Percentiles rank a stretch among this genome's conserved stretches.
phyloP scores from a whole-genome alignment of 1,140 invertebrate species.

The Drosophila kepulauana region DNA sequence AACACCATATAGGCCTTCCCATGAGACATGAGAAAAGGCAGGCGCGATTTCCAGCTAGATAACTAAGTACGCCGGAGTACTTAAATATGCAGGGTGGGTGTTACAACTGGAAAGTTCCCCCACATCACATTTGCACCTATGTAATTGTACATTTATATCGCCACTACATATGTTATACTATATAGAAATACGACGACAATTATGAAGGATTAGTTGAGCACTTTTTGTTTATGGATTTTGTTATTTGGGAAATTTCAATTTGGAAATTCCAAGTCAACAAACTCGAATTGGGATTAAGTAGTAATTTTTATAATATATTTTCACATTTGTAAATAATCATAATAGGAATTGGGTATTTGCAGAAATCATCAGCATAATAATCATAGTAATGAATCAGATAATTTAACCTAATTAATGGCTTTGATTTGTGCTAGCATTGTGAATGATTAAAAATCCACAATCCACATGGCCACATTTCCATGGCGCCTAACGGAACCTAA shows the following conservation, averaged over 20 bases:
- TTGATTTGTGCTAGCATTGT: slow-evolving; percentile 26
- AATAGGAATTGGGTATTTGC: background rate
- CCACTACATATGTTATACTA: background rate
- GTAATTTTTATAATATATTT: background rate
- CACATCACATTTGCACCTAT: slow-evolving; percentile 11
- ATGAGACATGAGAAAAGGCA: slow-evolving; percentile 46
- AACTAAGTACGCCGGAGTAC: background rate
- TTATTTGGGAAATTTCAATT: slow-evolving; percentile 59
- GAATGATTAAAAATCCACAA: slow-evolving; percentile 57
- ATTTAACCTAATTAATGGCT: slow-evolving; percentile 24
- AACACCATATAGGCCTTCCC: slow-evolving; percentile 70
- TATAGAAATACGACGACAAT: background rate
- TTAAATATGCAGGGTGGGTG: slow-evolving; percentile 22
- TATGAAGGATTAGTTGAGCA: slow-evolving; percentile 7
- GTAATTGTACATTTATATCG: background rate
- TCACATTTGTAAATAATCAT: background rate
- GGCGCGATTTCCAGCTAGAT: slow-evolving; percentile 61
- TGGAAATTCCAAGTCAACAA: slow-evolving; percentile 9
- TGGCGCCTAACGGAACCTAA: slow-evolving; percentile 67
- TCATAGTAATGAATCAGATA: background rate
- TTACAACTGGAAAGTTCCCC: slow-evolving; percentile 20
- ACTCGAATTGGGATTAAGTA: background rate
- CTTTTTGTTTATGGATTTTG: background rate
- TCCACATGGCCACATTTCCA: slow-evolving; percentile 67
- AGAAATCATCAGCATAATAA: background rate